Evolutionary conservation across 1,140 invertebrate species (phyloP), one percentile per base, ranked within the genome.

Genomic region (Olivierus martensii): DNA sequence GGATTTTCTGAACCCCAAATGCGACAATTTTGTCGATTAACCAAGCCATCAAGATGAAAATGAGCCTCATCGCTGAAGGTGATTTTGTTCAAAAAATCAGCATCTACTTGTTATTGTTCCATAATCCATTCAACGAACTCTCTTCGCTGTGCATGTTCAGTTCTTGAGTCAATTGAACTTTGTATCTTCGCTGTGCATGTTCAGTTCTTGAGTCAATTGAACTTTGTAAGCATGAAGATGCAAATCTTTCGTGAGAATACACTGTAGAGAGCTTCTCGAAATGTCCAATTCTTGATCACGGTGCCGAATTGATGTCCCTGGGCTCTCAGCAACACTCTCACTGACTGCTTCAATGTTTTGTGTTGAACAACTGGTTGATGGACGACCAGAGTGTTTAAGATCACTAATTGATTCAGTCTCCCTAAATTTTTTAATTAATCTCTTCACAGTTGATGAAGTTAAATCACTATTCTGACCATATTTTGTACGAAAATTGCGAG

Each of bases 341-440:
- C 3, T 17, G 14, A 55, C 52, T 47, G 48, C 51, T 37, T 46
- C 41, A 4, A 56, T 53, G 39, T 28, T 28, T 28, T 28, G 22
- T 28, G 22, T 28, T 28, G 22, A 28, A 28, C 22, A 28, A 28
- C 22, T 46, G 17, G 10, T 55, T 55, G 56, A 55, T 19, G 37
- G 34, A 46, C 18, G 36, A 7, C 22, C 54, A 43, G n/a, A 36
- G 48, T 52, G 54, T 52, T 56, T 47, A 52, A 37, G 2, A 51
- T 56, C 51, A 17, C 41, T 39, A 52, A 52, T 43, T 56, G 45
- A 56, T 56, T 28, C 54, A 56, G 51, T 52, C 22, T 56, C 47
- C 38, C 28, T 47, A n/a, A 52, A 56, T n/a, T 45, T 46, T 56
- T 51, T 45, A 5, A 45, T 28, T 28, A 28, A 51, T 17, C 38